Percentiles rank a stretch among this genome's conserved stretches.
These are phyloP conservation scores for Drosophila miranda DNA, from an alignment of 1,140 invertebrate species.

Conservation along the genomic window DNA sequence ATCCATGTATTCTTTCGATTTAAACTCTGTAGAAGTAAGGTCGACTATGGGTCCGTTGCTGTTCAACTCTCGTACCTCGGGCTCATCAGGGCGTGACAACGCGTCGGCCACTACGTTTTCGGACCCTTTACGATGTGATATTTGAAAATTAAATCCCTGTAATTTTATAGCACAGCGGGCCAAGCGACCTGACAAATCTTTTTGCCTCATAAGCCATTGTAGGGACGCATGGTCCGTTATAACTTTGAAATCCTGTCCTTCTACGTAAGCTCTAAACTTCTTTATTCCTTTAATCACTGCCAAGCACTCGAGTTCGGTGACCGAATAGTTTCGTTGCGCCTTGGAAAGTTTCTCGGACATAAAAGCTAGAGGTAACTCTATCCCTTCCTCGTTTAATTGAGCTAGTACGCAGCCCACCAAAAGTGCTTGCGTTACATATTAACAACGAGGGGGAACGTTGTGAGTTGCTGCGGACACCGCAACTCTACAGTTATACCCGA, in stretches of 20 bases:
- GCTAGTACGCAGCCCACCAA: slow-evolving; percentile 27
- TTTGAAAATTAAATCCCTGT: slow-evolving; percentile 10
- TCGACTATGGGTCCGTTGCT: too few species aligned
- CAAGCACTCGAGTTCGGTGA: slow-evolving; percentile 25
- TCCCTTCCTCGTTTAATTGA: slow-evolving; percentile 26
- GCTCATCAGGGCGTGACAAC: too few species aligned
- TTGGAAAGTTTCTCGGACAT: slow-evolving; percentile 47
- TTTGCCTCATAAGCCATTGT: slow-evolving; percentile 39
- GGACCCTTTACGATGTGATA: too few species aligned
- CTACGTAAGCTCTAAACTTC: slow-evolving; percentile 36
- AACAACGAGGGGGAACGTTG: too few species aligned
- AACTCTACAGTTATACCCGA: too few species aligned
- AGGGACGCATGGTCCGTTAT: slow-evolving; percentile 38
- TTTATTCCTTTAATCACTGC: slow-evolving; percentile 15
- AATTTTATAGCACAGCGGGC: slow-evolving; percentile 25
- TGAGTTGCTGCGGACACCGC: too few species aligned
- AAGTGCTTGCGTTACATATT: too few species aligned
- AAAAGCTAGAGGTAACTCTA: slow-evolving; percentile 49
- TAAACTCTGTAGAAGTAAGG: too few species aligned
- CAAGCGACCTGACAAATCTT: slow-evolving; percentile 28
- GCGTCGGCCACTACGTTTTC: too few species aligned
- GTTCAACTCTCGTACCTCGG: too few species aligned
- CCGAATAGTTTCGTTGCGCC: slow-evolving; percentile 42
- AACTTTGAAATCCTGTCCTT: slow-evolving; percentile 20
- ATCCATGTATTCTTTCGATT: too few species aligned